Conservation (phyloP, 2,113 vertebrate species). For the Cephalopholis sonnerati region DNA sequence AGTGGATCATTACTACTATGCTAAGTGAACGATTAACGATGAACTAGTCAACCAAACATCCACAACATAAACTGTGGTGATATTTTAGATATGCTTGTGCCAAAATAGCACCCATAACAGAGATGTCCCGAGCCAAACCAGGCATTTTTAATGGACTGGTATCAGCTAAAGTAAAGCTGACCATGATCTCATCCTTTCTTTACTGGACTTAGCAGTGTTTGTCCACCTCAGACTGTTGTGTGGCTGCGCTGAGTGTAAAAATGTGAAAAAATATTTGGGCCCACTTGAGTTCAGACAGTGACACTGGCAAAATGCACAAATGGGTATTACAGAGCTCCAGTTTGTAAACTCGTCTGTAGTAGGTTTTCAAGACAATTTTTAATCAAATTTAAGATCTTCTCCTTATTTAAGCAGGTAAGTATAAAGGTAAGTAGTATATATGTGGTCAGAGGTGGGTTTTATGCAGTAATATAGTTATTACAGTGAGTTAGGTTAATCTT, state of each 20-base stretch:
- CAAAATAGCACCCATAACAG: background rate
- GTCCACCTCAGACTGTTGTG: background rate
- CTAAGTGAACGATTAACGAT: slow-evolving; percentile 38
- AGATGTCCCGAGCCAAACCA: background rate
- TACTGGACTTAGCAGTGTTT: background rate
- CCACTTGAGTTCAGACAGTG: background rate
- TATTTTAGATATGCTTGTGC: background rate
- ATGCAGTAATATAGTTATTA: too few species aligned
- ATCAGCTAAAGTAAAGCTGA: background rate
- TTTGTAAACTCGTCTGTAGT: background rate
- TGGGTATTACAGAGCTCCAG: background rate
- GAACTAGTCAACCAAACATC: slow-evolving; percentile 2
- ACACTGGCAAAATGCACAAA: too few species aligned
- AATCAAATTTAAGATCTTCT: too few species aligned
- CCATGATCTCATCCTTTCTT: background rate
- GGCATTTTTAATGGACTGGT: background rate
- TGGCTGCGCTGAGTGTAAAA: background rate
- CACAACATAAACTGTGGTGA: background rate
- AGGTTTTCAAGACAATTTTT: too few species aligned
- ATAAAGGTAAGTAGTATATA: too few species aligned
- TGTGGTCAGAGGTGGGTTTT: too few species aligned
- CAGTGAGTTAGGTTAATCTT: too few species aligned
- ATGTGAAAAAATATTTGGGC: background rate
- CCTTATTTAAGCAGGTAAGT: too few species aligned
- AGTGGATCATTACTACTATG: slow-evolving; percentile 35